Evolutionary conservation across 2,888 invertebrate species (phyloP).

Genomic region (Temnothorax rugatulus): DNA sequence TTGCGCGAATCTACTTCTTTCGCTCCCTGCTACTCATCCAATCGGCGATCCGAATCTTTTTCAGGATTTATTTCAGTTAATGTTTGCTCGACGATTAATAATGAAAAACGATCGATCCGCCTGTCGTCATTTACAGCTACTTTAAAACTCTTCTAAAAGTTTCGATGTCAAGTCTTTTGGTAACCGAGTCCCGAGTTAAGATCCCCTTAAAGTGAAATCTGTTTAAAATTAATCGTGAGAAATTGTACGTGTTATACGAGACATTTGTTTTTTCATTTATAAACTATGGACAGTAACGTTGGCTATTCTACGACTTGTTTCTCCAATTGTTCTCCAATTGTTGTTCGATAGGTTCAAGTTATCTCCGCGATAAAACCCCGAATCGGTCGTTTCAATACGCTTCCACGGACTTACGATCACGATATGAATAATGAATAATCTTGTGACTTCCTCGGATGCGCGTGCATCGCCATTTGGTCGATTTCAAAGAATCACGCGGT

Average conservation of each 20-base stretch:
- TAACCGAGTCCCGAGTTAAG: not conserved
- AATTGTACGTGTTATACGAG: not conserved
- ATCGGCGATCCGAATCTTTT: not conserved
- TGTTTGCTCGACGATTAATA: not conserved
- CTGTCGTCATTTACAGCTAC: constrained; percentile 1
- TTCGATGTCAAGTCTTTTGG: not conserved
- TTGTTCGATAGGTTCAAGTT: constrained; percentile 22
- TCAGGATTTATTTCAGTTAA: not conserved
- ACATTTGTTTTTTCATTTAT: not conserved
- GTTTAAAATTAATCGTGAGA: not conserved
- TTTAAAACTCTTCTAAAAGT: not conserved
- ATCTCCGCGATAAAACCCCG: constrained; percentile 16
- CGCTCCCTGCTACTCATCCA: not conserved
- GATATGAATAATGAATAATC: constrained; percentile 45
- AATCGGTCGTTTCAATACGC: constrained; percentile 5
- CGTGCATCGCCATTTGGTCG: not conserved
- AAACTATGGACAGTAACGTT: not conserved
- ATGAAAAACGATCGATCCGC: not conserved
- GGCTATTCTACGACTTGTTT: constrained; percentile 20
- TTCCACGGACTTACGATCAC: constrained; percentile 19
- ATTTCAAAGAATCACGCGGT: constrained; percentile 7
- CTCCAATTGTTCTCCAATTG: constrained; percentile 17
- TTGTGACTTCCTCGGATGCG: constrained; percentile 8
- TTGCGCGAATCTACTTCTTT: not conserved
- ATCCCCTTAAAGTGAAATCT: not conserved